These are phyloP conservation scores for Eolophus roseicapilla DNA, from an alignment of 2,113 vertebrate species.

Conservation along the genomic window DNA sequence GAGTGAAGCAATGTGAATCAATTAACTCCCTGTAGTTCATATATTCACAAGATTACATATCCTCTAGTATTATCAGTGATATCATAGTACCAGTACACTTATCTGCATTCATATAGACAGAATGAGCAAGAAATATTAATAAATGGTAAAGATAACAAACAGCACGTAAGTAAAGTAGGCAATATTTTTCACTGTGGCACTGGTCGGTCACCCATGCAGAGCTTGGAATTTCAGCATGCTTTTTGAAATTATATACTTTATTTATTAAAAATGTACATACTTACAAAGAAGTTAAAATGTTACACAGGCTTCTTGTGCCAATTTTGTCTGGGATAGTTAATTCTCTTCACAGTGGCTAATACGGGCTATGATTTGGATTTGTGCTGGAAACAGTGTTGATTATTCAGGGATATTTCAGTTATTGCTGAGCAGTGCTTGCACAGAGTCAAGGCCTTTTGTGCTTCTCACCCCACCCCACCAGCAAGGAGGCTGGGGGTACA, in stretches of 20 bases:
- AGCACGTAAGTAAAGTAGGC: not conserved
- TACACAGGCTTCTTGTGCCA: not conserved
- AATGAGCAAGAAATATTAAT: not conserved
- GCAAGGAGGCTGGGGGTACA: not conserved
- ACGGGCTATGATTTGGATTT: not conserved
- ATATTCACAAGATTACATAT: not conserved
- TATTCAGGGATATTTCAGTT: not conserved
- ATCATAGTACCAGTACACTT: not conserved
- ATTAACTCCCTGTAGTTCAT: not conserved
- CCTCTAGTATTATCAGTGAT: not conserved
- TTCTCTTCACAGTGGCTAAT: not conserved
- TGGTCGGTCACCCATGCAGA: not conserved
- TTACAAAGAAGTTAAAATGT: not conserved
- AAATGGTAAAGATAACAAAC: not conserved
- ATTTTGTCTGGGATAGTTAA: not conserved
- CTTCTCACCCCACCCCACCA: not conserved
- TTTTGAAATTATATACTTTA: not conserved
- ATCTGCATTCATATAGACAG: not conserved
- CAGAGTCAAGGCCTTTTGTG: not conserved
- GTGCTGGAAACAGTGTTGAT: not conserved
- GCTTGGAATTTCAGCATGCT: not conserved
- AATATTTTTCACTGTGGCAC: not conserved
- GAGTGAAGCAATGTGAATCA: not conserved
- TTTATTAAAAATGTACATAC: not conserved
- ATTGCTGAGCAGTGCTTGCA: not conserved